Percentiles rank a stretch among this genome's conserved stretches.
These are phyloP conservation scores for Siphlonurus alternatus DNA, from an alignment of 2,888 invertebrate genomes.

Conservation along the genomic window DNA sequence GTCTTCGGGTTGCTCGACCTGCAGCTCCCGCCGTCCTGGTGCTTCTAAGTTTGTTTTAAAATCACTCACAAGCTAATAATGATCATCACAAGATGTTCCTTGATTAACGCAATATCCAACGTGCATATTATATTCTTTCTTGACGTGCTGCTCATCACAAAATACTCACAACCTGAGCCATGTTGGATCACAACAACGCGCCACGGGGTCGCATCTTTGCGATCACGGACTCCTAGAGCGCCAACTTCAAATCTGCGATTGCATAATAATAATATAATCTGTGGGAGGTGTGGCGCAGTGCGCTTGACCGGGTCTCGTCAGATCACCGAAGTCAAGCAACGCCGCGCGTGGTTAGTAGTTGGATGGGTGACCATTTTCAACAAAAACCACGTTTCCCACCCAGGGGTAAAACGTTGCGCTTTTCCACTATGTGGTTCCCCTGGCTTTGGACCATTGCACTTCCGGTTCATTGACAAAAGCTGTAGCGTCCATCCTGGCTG, in stretches of 20 bases:
- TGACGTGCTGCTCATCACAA: neutral
- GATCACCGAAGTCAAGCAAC: too few relatives aligned
- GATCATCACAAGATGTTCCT: neutral
- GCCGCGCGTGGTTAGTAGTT: too few relatives aligned
- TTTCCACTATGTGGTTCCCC: too few relatives aligned
- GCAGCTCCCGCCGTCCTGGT: neutral
- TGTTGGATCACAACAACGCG: constrained; percentile 55
- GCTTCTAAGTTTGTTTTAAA: neutral
- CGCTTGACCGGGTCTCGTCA: too few relatives aligned
- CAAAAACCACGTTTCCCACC: too few relatives aligned
- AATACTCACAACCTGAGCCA: constrained; percentile 38
- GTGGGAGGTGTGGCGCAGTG: too few relatives aligned
- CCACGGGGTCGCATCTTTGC: constrained; percentile 36
- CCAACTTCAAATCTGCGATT: neutral
- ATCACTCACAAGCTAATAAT: neutral
- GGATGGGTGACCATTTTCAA: too few relatives aligned
- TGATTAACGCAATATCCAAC: neutral
- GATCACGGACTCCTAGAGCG: constrained; percentile 24
- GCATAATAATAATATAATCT: too few relatives aligned
- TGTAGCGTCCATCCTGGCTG: too few relatives aligned
- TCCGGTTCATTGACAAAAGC: too few relatives aligned
- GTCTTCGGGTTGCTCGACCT: neutral
- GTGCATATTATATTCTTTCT: neutral
- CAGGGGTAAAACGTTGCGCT: too few relatives aligned
- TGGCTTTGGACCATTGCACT: too few relatives aligned